These are phyloP conservation scores for Acropora tenuis DNA, from an alignment of 64 coral and sea anemone genomes.

Conservation along the genomic window DNA sequence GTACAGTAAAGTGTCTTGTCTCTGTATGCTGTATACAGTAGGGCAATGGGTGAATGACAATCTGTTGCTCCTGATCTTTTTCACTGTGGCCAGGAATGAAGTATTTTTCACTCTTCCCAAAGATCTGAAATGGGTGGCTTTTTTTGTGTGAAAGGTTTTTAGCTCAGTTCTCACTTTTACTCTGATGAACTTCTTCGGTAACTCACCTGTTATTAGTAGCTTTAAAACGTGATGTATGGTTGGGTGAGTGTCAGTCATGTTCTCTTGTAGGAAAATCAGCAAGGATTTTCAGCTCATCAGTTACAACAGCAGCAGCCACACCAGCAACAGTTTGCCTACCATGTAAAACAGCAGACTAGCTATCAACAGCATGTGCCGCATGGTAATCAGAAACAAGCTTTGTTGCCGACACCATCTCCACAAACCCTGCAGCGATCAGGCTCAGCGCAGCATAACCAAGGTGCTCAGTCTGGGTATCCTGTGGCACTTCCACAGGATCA, in stretches of 20 bases:
- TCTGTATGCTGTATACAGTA: too few relatives aligned
- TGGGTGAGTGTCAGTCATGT: not conserved
- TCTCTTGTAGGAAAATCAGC: slow-evolving; percentile 23
- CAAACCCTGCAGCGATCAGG: slow-evolving; percentile 5
- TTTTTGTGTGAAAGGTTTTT: too few relatives aligned
- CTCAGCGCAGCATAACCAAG: slow-evolving; percentile 33
- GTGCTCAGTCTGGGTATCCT: slow-evolving; percentile 41
- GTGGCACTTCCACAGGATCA: slow-evolving; percentile 21
- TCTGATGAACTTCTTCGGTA: too few relatives aligned
- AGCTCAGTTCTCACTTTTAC: too few relatives aligned
- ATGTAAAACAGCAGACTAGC: slow-evolving; percentile 33
- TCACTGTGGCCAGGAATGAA: too few relatives aligned
- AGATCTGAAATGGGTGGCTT: too few relatives aligned
- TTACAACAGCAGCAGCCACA: slow-evolving; percentile 18
- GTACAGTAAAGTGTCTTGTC: too few relatives aligned
- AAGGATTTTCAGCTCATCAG: slow-evolving; percentile 30
- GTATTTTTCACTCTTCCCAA: too few relatives aligned
- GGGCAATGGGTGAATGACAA: too few relatives aligned
- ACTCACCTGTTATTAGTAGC: not conserved
- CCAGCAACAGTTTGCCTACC: slow-evolving; percentile 37
- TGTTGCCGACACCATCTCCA: not conserved
- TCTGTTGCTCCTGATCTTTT: too few relatives aligned
- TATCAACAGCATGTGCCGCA: slow-evolving; percentile 41
- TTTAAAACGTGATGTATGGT: too few relatives aligned
- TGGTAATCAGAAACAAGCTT: slow-evolving; percentile 23